These are phyloP conservation scores for Penelope pileata DNA, from an alignment of 2,113 vertebrate species.

Conservation along the genomic window DNA sequence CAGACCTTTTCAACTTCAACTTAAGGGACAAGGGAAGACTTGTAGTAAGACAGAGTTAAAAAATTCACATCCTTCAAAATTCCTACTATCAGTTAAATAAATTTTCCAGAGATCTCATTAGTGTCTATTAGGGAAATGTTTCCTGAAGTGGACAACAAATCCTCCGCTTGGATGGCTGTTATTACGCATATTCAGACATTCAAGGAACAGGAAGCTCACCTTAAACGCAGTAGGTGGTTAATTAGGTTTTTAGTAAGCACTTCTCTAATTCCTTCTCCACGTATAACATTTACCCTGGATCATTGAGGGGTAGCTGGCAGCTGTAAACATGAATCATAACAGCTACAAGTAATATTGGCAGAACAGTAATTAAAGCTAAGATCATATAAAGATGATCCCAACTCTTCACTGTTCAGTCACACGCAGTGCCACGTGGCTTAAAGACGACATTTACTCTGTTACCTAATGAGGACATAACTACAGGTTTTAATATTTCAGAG, in stretches of 20 bases:
- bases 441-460: neutral
- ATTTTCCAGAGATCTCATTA: neutral
- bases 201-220: slow-evolving; percentile 38
- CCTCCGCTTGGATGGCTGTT: neutral
- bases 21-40: neutral
- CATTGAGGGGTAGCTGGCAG: neutral
- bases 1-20: neutral
- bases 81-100: slow-evolving; percentile 9
- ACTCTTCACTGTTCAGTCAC: neutral
- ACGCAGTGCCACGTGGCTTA: neutral
- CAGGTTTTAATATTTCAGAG: neutral
- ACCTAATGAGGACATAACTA: neutral
- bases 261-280: slow-evolving; percentile 36
- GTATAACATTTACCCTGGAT: slow-evolving; percentile 31
- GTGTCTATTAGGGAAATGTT: neutral
- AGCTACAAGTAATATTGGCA: neutral
- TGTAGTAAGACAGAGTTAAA: neutral
- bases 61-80: neutral
- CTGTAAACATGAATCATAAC: slow-evolving; percentile 19
- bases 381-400: neutral
- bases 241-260: slow-evolving; percentile 65
- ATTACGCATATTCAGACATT: slow-evolving; percentile 35
- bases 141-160: neutral
- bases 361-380: neutral
- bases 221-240: slow-evolving; percentile 50